Evolutionary conservation across 2,888 invertebrate species (phyloP), one percentile per base, ranked within the genome.

Genomic region (Lysandra coridon): DNA sequence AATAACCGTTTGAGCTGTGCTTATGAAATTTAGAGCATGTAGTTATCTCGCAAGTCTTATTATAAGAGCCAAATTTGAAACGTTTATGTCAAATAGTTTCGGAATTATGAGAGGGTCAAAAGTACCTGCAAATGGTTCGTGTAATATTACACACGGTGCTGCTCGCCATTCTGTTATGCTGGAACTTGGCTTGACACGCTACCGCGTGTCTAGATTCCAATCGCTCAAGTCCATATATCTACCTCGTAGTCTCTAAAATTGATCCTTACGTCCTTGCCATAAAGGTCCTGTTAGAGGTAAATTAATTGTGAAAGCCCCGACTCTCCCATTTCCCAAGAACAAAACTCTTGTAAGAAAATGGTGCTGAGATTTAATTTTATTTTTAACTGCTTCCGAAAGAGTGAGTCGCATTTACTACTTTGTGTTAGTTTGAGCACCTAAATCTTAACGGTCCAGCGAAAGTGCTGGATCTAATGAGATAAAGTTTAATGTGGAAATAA

Each of bases 341-440:
- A 33, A 69, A 33, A 69, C 69, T 69, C 69, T 17, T 69, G 69
- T 69, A 69, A 69, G 69, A 37, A 37, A 69, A 69, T 69, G 33
- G 14, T 17, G 33, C 69, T 33, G 69, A 17, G 69, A 37, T 69
- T 69, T 69, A 12, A 69, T 69, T 69, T 69, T 37, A 69, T 69
- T 69, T 69, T 37, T 69, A 69, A 69, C 69, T 37, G 23, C 69
- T 69, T 69, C 33, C 69, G 37, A 69, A 69, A 37, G 69, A 33
- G 33, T 69, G 33, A 69, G 69, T 69, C 69, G 69, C 33, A 17
- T 69, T 69, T 69, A 69, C 69, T 33, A 69, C 69, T 69, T 64
- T 69, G 69, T 30, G 64, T 64, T 14, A 64, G 64, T 69, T 69
- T 69, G 69, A 69, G 69, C 69, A 69, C 69, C 69, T 69, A 69